These are phyloP conservation scores for Poecilia wingei DNA, from an alignment of 2,797 vertebrate genomes.

Conservation along the genomic window DNA sequence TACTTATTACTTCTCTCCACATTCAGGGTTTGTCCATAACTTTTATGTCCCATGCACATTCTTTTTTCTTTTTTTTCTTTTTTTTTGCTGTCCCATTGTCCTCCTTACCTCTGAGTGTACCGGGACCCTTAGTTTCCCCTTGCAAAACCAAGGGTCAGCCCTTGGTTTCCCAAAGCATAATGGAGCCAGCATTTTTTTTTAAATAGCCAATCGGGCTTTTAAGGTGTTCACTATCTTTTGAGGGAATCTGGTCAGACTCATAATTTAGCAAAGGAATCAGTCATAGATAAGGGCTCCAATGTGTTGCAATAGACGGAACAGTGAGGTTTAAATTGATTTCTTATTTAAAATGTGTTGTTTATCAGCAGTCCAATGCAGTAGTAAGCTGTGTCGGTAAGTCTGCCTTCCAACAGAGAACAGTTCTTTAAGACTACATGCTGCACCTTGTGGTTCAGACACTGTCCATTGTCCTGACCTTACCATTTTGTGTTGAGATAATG, in stretches of 20 bases:
- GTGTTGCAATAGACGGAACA: slow-evolving; percentile 15
- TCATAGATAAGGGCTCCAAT: slow-evolving; percentile 11
- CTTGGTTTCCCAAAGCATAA: slow-evolving; percentile 1
- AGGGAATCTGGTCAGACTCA: slow-evolving; percentile 14
- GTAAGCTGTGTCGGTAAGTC: neutral
- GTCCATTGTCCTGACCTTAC: slow-evolving; percentile 48
- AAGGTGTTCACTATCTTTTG: slow-evolving; percentile 26
- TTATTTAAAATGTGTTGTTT: slow-evolving; percentile 18
- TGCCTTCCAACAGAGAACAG: neutral
- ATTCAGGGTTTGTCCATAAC: neutral
- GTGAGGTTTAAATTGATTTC: neutral
- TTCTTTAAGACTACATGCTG: neutral
- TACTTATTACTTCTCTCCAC: neutral
- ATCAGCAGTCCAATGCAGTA: slow-evolving; percentile 7
- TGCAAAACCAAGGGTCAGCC: neutral
- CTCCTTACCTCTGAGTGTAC: neutral
- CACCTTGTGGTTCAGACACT: slow-evolving; percentile 14
- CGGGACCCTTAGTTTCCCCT: neutral
- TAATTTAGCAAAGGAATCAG: slow-evolving; percentile 3
- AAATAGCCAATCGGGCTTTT: slow-evolving; percentile 22
- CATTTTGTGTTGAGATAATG: slow-evolving; percentile 8
- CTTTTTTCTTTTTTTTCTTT: neutral
- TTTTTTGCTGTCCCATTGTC: neutral
- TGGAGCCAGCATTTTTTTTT: slow-evolving; percentile 4
- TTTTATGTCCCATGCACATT: neutral